Conservation (phyloP, 1,140 invertebrate genomes). For the Calliphora vicina region DNA sequence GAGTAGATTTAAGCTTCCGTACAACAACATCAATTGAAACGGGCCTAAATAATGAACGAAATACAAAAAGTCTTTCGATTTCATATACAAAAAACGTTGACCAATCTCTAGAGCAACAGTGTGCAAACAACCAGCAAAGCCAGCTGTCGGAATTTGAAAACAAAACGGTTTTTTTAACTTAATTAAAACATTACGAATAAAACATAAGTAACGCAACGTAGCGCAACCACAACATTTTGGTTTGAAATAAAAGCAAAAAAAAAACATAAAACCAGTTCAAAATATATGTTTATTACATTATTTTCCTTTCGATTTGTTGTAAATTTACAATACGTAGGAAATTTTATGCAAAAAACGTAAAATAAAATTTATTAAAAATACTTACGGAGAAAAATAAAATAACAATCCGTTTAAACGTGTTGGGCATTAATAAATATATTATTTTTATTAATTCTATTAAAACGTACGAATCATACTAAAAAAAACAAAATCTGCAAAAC, state of each 20-base stretch:
- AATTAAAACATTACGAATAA: background rate
- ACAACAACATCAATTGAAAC: background rate
- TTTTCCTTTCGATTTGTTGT: background rate
- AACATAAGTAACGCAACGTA: background rate
- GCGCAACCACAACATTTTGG: background rate
- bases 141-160: background rate
- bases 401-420: background rate
- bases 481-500: background rate
- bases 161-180: background rate
- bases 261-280: background rate
- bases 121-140: background rate
- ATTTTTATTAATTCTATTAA: background rate
- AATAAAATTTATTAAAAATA: background rate
- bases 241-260: background rate
- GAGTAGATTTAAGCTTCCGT: background rate
- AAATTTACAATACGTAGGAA: background rate
- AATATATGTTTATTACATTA: background rate
- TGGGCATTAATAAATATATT: background rate
- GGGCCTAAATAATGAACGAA: background rate
- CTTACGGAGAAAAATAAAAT: background rate
- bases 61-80: background rate
- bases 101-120: background rate
- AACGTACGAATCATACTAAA: background rate
- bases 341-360: background rate
- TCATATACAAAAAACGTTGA: background rate